Percentiles rank a stretch among this genome's conserved stretches.
phyloP scores from a whole-genome alignment of 2,113 vertebrate species.

The Dromaius novaehollandiae region DNA sequence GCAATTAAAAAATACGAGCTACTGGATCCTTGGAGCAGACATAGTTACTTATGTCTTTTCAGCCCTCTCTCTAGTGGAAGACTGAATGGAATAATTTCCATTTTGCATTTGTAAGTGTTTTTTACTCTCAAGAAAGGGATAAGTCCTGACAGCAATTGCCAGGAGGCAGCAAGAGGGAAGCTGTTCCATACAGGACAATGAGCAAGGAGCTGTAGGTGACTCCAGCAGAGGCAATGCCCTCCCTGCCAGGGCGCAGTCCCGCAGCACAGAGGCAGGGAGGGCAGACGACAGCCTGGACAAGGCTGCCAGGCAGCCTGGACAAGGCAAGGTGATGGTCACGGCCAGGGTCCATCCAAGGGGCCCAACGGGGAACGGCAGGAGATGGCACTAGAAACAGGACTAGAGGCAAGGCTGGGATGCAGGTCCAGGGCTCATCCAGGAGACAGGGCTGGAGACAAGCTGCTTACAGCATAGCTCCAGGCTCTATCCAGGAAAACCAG shows the following conservation, averaged over 20 bases:
- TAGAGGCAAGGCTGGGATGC: background rate
- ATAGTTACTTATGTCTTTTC: background rate
- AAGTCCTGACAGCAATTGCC: background rate
- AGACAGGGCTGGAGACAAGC: background rate
- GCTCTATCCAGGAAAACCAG: background rate
- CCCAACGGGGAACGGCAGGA: background rate
- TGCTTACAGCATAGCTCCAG: background rate
- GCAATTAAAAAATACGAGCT: background rate
- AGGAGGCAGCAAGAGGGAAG: background rate
- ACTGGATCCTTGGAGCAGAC: background rate
- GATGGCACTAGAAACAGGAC: background rate
- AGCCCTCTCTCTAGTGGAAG: background rate
- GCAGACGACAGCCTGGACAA: too few relatives aligned
- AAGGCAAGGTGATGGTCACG: background rate
- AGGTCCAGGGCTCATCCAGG: background rate
- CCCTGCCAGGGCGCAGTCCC: fast-evolving
- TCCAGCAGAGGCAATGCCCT: background rate
- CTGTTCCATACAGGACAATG: fast-evolving
- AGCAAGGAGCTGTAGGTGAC: background rate
- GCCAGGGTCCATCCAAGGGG: fast-evolving
- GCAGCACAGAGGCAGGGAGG: background rate
- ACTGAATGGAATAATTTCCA: background rate
- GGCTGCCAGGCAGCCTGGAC: background rate
- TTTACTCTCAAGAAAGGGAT: background rate
- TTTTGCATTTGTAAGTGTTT: background rate